Percentiles rank a stretch among this genome's conserved stretches.
phyloP scores from a whole-genome alignment of 2,888 invertebrate species.

The Tinea pellionella region DNA sequence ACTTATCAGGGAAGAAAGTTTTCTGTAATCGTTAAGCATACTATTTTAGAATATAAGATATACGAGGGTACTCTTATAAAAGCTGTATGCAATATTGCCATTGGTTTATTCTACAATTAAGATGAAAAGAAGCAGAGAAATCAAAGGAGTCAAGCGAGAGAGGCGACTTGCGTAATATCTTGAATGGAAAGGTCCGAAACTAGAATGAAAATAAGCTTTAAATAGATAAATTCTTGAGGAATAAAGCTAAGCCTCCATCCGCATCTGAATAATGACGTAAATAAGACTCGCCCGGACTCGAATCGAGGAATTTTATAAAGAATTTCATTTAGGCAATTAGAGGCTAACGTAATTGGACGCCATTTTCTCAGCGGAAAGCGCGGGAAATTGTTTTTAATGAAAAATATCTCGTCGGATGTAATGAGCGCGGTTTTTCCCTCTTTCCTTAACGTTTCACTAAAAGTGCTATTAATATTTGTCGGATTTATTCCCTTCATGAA shows the following conservation, averaged over 20 bases:
- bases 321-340: constrained; percentile 14
- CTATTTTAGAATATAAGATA: too few species aligned
- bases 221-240: not conserved
- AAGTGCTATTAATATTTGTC: not conserved
- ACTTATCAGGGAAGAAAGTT: too few species aligned
- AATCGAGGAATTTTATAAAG: constrained; percentile 10
- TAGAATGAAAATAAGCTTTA: not conserved
- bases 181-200: not conserved
- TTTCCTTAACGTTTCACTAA: not conserved
- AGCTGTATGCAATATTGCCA: too few species aligned
- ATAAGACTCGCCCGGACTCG: not conserved
- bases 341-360: constrained; percentile 13
- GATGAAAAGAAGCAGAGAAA: too few species aligned
- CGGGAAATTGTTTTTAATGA: constrained; percentile 47
- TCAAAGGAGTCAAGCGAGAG: too few species aligned
- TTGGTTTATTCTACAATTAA: too few species aligned
- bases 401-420: constrained; percentile 28
- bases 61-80: too few species aligned
- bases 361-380: constrained; percentile 14
- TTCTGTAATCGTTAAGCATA: too few species aligned
- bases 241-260: not conserved
- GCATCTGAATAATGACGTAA: constrained; percentile 10
- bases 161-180: too few species aligned
- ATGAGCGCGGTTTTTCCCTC: constrained; percentile 17
- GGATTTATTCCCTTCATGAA: not conserved